These are phyloP conservation scores for Percina caprodes DNA, from an alignment of 2,113 vertebrate genomes.

Conservation along the genomic window DNA sequence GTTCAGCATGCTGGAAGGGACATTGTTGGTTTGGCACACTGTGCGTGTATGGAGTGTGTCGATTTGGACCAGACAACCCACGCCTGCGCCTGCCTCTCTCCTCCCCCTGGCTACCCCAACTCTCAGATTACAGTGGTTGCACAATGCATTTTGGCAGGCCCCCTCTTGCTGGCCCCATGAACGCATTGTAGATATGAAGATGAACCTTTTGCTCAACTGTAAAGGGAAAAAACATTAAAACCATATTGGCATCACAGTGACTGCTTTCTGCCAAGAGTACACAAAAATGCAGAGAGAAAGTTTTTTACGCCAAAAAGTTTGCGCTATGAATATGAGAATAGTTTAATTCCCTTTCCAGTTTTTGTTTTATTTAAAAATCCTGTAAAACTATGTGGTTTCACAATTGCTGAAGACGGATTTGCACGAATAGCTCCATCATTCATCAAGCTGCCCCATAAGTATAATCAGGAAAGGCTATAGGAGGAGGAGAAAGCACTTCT, in stretches of 20 bases:
- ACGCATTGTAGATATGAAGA: conserved; percentile 58
- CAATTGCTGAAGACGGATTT: conserved; percentile 26
- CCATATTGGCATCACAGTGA: conserved; percentile 50
- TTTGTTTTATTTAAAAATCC: conserved; percentile 16
- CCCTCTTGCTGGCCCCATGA: conserved; percentile 49
- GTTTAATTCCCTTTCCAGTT: conserved; percentile 4
- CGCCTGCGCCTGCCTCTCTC: conserved; percentile 60
- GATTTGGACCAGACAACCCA: conserved; percentile 69
- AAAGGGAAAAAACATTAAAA: conserved; percentile 31
- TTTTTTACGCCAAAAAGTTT: conserved; percentile 53
- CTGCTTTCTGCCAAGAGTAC: conserved; percentile 54
- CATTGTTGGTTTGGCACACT: conserved; percentile 73
- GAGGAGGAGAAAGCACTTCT: conserved; percentile 33
- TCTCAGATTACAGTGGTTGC: conserved; percentile 80
- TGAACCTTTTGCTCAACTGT: conserved; percentile 61
- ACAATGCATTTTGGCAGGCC: conserved; percentile 75
- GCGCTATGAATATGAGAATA: conserved; percentile 11
- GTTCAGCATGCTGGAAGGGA: conserved; percentile 73
- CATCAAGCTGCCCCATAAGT: conserved; percentile 19
- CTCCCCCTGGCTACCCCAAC: conserved; percentile 48
- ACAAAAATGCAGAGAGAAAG: conserved; percentile 56
- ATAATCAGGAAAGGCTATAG: conserved; percentile 37
- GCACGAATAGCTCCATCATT: conserved; percentile 33
- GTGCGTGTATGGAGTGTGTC: conserved; percentile 77
- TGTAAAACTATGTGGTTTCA: neutral